Conservation (phyloP, 2,888 invertebrate genomes). For the Eupeodes luniger region DNA sequence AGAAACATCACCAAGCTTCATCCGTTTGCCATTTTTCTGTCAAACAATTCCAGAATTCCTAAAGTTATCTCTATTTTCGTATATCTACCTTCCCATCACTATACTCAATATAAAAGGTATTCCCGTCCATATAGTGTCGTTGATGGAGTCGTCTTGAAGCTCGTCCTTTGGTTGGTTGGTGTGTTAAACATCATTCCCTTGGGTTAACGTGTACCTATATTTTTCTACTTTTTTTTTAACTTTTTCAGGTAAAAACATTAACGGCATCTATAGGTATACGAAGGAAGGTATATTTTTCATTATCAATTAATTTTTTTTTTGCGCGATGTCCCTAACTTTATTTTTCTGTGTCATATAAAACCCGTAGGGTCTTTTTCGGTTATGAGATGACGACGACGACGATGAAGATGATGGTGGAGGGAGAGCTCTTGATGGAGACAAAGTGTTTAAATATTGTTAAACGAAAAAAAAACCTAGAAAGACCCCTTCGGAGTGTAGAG, state of each 20-base stretch:
- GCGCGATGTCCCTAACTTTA: slow-evolving; percentile 27
- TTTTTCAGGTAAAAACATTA: slow-evolving; percentile 37
- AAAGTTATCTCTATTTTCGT: slow-evolving; percentile 52
- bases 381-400: not conserved
- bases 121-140: no score
- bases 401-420: not conserved
- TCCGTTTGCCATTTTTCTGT: slow-evolving; percentile 62
- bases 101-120: not conserved
- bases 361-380: slow-evolving; percentile 23
- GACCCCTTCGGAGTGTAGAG: not conserved
- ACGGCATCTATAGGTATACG: not conserved
- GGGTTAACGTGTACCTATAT: slow-evolving; percentile 28
- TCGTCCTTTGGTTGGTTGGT: slow-evolving; percentile 3
- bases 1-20: slow-evolving; percentile 17
- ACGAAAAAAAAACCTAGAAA: slow-evolving; percentile 41
- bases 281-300: slow-evolving; percentile 66
- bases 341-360: slow-evolving; percentile 36
- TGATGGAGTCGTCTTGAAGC: not conserved
- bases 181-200: slow-evolving; percentile 52
- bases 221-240: slow-evolving; percentile 6
- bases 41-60: slow-evolving; percentile 71
- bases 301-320: slow-evolving; percentile 75
- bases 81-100: no score
- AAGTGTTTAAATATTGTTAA: slow-evolving; percentile 59
- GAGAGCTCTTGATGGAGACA: slow-evolving; percentile 48